Percentiles rank a stretch among this genome's conserved stretches.
Evolutionary conservation across 1,140 invertebrate species (phyloP).

Genomic region (Aphelenchoides besseyi): DNA sequence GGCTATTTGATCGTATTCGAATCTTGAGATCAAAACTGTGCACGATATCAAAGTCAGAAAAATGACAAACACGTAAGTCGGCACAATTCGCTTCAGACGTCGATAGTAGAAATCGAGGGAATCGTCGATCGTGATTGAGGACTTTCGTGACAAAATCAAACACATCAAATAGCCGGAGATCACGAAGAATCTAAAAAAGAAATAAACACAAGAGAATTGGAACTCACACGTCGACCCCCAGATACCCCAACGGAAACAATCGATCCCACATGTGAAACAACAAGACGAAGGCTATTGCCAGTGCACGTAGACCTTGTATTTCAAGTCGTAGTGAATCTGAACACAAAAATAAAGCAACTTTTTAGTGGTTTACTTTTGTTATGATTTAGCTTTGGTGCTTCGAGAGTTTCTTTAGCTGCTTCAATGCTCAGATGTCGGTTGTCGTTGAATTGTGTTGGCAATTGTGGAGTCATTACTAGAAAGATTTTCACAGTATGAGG

Average conservation of each 20-base stretch:
- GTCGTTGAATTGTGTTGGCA: too few relatives aligned
- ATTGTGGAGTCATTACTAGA: too few relatives aligned
- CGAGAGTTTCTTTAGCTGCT: too few relatives aligned
- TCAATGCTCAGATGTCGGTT: too few relatives aligned
- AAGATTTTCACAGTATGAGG: too few relatives aligned
- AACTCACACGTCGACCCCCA: constrained; percentile 8
- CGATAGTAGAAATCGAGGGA: constrained; percentile 18
- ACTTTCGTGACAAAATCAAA: not conserved
- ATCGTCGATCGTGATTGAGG: not conserved
- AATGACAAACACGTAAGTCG: constrained; percentile 26
- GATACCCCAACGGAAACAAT: constrained; percentile 5
- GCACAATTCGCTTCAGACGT: constrained; percentile 27
- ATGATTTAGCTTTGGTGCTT: too few relatives aligned
- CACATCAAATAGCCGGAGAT: constrained; percentile 13
- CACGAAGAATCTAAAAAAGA: constrained; percentile 10
- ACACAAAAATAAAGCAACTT: too few relatives aligned
- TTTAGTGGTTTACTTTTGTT: too few relatives aligned
- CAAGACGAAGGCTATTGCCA: not conserved
- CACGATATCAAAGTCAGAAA: not conserved
- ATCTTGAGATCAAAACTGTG: constrained; percentile 11
- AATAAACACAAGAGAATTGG: not conserved
- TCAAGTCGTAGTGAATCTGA: not conserved
- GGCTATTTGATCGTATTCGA: constrained; percentile 4
- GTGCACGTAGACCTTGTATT: constrained; percentile 7
- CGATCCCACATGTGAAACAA: constrained; percentile 4